phyloP scores from a whole-genome alignment of 2,888 invertebrate genomes.

The Drosophila birchii region DNA sequence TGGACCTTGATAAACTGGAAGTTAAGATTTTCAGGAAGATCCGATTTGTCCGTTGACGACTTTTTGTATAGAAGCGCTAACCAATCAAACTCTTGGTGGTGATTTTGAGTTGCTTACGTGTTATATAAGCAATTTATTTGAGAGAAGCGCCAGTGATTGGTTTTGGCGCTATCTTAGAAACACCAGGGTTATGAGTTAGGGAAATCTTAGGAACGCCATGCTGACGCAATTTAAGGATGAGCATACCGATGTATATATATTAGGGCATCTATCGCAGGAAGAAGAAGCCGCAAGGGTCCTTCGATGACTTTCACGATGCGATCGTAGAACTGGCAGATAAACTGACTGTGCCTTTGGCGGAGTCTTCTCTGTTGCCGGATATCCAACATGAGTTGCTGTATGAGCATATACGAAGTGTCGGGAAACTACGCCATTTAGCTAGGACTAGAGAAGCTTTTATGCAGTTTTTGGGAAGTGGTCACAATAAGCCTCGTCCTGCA shows the following conservation, averaged over 20 bases:
- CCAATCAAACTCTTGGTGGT: not conserved
- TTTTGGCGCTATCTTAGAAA: not conserved
- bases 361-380: not conserved
- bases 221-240: not conserved
- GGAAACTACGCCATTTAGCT: not conserved
- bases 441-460: not conserved
- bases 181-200: not conserved
- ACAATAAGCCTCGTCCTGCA: not conserved
- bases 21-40: not conserved
- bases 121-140: too few species aligned
- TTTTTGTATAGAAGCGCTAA: not conserved
- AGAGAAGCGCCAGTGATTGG: too few species aligned
- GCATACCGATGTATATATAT: not conserved
- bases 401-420: not conserved
- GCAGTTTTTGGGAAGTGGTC: not conserved
- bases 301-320: not conserved
- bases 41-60: not conserved
- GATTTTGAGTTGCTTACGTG: not conserved
- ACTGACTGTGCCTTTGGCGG: not conserved
- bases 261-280: not conserved
- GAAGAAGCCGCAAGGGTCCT: not conserved
- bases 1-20: not conserved
- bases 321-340: too few species aligned
- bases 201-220: not conserved
- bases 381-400: too few species aligned